Evolutionary conservation across 2,113 vertebrate species (phyloP), one percentile per base, ranked within the genome.

Genomic region (Thermophis baileyi): DNA sequence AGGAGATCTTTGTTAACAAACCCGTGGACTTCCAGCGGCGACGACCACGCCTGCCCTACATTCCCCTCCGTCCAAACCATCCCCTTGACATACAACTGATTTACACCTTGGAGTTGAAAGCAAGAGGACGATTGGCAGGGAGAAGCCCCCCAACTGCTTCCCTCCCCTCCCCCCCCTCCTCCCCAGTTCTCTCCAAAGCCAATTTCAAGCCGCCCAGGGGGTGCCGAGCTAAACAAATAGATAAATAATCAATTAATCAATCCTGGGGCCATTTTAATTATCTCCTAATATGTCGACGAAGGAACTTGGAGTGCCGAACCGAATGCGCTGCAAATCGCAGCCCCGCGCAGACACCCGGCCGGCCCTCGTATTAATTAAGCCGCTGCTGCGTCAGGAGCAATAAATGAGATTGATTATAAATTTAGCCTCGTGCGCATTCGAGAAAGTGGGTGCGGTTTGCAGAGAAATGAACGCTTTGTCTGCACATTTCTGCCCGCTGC

Each of bases 361-460:
- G 24, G 88, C 53, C 90, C 93, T 89, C 69, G 25, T 87, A 93
- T 93, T 91, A 91, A 89, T 91, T 93, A 91, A 91, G n/a, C 90
- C 91, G 90, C 90, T 91, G 90, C 90, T 91, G 90, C 47, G 54
- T 93, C 87, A 9, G 69, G 91, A 91, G 74, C 93, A 63, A 89
- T 91, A 91, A 91, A 91, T 54, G 90, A 91, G 91, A 93, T 87
- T 89, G 90, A 93, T 93, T 91, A 91, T 93, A 93, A 91, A 93
- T 93, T 91, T 91, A 93, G 93, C 69, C 11, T 90, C 53, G 53
- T 86, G 90, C 47, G 90, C 90, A 86, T 47, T 63, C n/a, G 51
- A 91, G 88, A 60, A 40, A n/a, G 81, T 93, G 92, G 93, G 93
- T 89, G 88, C 53, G 93, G 63, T 89, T 51, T 93, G 87, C 90